These are phyloP conservation scores for Conchocele bisecta DNA, from an alignment of 2,888 invertebrate genomes.

Conservation along the genomic window DNA sequence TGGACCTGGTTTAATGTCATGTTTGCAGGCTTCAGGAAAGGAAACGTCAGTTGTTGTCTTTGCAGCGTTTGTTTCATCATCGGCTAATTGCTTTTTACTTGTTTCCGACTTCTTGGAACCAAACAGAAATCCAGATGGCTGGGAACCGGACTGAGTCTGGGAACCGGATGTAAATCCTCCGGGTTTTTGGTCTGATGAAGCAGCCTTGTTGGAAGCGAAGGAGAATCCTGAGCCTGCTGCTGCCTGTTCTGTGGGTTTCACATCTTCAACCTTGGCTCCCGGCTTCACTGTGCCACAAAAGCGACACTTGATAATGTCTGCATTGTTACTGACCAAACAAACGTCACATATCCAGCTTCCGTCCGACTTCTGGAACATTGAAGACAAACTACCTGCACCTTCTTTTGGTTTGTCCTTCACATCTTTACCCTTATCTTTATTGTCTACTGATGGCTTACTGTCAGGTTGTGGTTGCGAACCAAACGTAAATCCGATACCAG, in stretches of 20 bases:
- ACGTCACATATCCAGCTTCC: conserved; percentile 87
- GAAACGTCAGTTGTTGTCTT: too few relatives aligned
- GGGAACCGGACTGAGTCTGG: background rate
- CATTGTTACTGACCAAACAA: conserved; percentile 86
- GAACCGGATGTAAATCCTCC: background rate
- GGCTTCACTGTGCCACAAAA: conserved; percentile 76
- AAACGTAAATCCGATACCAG: background rate
- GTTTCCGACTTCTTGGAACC: background rate
- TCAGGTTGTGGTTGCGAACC: background rate
- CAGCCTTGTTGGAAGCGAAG: too few relatives aligned
- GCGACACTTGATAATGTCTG: conserved; percentile 64
- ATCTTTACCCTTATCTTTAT: too few relatives aligned
- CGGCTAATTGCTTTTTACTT: too few relatives aligned
- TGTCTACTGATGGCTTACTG: background rate
- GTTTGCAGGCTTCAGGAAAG: too few relatives aligned
- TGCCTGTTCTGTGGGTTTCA: background rate
- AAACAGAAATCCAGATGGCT: background rate
- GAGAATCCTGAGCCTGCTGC: background rate
- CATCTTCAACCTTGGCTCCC: conserved; percentile 61
- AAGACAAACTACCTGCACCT: conserved; percentile 7
- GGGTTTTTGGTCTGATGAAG: too few relatives aligned
- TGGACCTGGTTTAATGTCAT: too few relatives aligned
- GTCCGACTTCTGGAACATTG: background rate
- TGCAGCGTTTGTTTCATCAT: too few relatives aligned
- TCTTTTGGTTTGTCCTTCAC: background rate